Evolutionary conservation across 1,140 invertebrate species (phyloP).

Genomic region (Lepidostoma basale): DNA sequence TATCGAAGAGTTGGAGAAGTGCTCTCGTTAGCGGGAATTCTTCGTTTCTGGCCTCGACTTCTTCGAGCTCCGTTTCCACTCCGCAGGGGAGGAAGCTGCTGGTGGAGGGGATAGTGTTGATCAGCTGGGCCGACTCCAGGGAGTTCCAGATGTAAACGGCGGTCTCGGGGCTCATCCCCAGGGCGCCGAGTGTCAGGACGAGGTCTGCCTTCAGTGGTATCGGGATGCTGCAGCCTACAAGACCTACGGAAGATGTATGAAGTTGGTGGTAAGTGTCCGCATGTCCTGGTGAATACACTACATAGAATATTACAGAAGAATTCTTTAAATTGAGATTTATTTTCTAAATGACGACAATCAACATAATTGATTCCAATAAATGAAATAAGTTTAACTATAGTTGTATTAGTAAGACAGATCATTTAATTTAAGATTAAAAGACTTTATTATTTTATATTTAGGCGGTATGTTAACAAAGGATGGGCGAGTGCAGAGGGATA

Average conservation of each 20-base stretch:
- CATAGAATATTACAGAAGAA: not conserved
- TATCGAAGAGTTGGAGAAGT: constrained; percentile 78
- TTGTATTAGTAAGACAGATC: no score
- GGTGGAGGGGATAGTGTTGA: constrained; percentile 70
- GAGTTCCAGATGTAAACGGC: constrained; percentile 84
- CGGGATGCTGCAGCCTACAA: constrained; percentile 86
- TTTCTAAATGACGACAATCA: no score
- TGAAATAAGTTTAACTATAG: no score
- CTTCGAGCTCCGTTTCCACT: constrained; percentile 71
- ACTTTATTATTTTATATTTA: no score
- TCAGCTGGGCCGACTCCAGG: constrained; percentile 84
- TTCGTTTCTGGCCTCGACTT: constrained; percentile 86
- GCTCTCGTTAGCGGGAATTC: constrained; percentile 84
- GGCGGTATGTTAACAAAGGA: no score
- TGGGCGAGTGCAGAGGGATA: no score
- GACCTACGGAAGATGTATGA: constrained; percentile 57
- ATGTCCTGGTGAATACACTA: not conserved
- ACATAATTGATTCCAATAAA: no score
- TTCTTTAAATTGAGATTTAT: not conserved
- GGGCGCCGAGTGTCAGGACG: constrained; percentile 74
- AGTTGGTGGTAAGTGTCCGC: no score
- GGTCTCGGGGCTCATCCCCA: constrained; percentile 76
- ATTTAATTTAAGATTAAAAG: no score
- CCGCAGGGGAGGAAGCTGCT: constrained; percentile 70
- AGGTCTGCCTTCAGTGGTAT: constrained; percentile 85